Conservation (phyloP, 2,797 vertebrate genomes). For the Sebastes matsubarae region DNA sequence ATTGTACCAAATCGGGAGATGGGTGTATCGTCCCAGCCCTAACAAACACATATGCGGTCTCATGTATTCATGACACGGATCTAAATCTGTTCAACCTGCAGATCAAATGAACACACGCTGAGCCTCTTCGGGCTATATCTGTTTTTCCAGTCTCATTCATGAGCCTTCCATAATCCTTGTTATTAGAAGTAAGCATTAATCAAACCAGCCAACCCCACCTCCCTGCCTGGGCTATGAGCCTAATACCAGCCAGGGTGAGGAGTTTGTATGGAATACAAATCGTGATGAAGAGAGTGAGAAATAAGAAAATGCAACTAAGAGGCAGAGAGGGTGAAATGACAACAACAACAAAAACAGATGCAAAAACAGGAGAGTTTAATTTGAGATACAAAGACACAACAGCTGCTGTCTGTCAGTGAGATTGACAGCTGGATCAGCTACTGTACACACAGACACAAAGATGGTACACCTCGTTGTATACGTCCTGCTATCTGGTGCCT, state of each 20-base stretch:
- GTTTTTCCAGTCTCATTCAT: constrained; percentile 4
- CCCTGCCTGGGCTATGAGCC: background rate
- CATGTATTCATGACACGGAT: background rate
- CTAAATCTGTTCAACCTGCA: constrained; percentile 4
- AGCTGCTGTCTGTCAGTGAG: constrained; percentile 5
- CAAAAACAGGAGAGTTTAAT: background rate
- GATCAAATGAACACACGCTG: constrained; percentile 20
- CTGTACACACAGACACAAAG: background rate
- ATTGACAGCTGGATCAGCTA: constrained; percentile 15
- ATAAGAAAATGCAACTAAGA: background rate
- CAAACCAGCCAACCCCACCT: background rate
- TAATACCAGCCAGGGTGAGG: background rate
- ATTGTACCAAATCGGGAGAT: too few relatives aligned
- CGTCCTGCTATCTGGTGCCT: background rate
- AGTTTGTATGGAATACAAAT: constrained; percentile 1
- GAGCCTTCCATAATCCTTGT: constrained; percentile 29
- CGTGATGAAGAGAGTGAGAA: background rate
- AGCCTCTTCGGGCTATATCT: background rate
- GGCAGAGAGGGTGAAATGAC: background rate
- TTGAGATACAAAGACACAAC: background rate
- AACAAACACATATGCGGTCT: background rate
- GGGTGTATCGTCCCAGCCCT: too few relatives aligned
- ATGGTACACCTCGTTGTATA: background rate
- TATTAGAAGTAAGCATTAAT: constrained; percentile 20
- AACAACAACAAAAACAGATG: background rate